Evolutionary conservation across 2,888 invertebrate genomes (phyloP).

Genomic region (Caenorhabditis imperialis): DNA sequence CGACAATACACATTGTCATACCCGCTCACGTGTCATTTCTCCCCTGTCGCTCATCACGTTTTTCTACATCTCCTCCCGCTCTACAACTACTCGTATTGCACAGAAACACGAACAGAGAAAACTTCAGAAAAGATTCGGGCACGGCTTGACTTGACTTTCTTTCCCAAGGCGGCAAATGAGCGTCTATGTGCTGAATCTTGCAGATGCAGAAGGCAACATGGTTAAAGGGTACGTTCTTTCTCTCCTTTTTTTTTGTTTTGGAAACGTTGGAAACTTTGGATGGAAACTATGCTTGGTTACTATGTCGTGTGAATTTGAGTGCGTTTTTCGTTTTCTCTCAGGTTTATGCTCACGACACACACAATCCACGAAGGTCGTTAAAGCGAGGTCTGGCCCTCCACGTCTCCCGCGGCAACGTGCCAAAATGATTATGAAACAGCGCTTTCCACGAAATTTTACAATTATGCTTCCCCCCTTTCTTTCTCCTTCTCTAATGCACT

Average conservation of each 20-base stretch:
- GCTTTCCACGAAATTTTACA: not conserved
- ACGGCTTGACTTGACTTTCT: constrained; percentile 30
- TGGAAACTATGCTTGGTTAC: constrained; percentile 15
- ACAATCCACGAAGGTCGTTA: constrained; percentile 16
- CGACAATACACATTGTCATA: constrained; percentile 35
- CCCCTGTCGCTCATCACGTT: not conserved
- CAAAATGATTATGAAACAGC: constrained; percentile 26
- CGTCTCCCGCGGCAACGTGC: constrained; percentile 22
- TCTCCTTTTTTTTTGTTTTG: not conserved
- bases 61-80: constrained; percentile 7
- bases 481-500: constrained; percentile 9
- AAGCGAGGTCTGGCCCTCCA: not conserved
- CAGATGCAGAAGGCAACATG: constrained; percentile 69
- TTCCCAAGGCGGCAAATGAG: constrained; percentile 59
- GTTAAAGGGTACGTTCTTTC: constrained; percentile 63
- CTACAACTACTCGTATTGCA: too few relatives aligned
- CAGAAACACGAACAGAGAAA: too few relatives aligned
- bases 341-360: not conserved
- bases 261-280: not conserved
- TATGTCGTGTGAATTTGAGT: constrained; percentile 23
- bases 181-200: constrained; percentile 66
- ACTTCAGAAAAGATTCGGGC: constrained; percentile 29
- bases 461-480: constrained; percentile 3
- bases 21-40: constrained; percentile 35
- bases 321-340: constrained; percentile 16